Evolutionary conservation across 2,888 invertebrate genomes (phyloP), one percentile per base, ranked within the genome.

Genomic region (Urechis unicinctus): DNA sequence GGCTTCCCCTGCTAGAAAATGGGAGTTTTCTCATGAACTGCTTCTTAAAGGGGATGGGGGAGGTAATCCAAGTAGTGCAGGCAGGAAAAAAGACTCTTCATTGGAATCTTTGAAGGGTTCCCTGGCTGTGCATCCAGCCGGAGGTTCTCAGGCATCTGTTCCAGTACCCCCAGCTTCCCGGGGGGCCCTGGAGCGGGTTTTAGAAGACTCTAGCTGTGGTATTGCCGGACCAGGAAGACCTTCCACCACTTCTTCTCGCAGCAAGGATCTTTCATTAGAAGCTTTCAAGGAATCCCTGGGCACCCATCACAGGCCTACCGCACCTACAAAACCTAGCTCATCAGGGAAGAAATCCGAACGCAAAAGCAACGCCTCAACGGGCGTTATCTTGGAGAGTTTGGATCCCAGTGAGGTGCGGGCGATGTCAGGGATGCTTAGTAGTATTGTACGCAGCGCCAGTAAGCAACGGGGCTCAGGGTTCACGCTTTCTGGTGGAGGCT

Each of bases 341-440:
- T n/a, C n/a, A n/a, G n/a, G n/a, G n/a, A 52, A 28, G 49, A 30
- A 29, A 43, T 25, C n/a, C 3, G 50, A 31, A 9, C 29, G 9
- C n/a, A 55, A n/a, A 13, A 6, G 41, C 28, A 57, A 52, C 44
- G 44, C 47, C n/a, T 47, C 42, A 43, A 48, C 56, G 48, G 58
- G 60, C 28, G 53, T 60, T 1, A 58, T 61, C 21, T 57, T 76
- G 47, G 74, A 75, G 63, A 74, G 73, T 62, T 63, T 76, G 41
- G 70, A 68, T 52, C 68, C 69, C 4, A 69, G 68, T 52, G 74
- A 76, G 60, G 74, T 74, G 4, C 64, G 70, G 22, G 70, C 72
- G n/a, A 69, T 74, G 68, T 73, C 74, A 4, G 75, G 76, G 44
- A 62, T 74, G 30, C 60, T 77, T 29, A 68, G 68, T 48, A 70